Base-by-base conservation (phyloP, 2,113 vertebrate species). In the Chaetodon trifascialis region DNA sequence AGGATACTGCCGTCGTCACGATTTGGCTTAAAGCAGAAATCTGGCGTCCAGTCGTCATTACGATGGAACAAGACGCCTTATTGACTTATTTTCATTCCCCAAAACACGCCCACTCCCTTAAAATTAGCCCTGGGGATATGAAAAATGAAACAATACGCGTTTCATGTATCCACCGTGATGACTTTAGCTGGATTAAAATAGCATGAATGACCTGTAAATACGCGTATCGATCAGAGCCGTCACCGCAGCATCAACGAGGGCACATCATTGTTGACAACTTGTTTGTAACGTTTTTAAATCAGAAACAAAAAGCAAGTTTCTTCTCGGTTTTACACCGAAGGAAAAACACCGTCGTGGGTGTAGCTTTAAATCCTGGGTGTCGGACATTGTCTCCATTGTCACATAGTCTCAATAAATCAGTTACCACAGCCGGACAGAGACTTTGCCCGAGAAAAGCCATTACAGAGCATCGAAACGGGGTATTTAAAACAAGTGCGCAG, bases 91-190 rank as follows among this genome's bases (percentile, higher is more conserved):
- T 78, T 63, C 64, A n/a, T 71, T 62, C 77, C 30, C 30, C 54
- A 21, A 77, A 87, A 93, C 92, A 93, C 89, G 86, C 93, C 92
- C 91, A 92, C 90, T 79, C 55, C 62, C 58, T 63, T 59, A 71
- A 80, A 86, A 81, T 59, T 2, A 84, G 51, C 86, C 86, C 78
- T n/a, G 7, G 64, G 87, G 84, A 74, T 76, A 76, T 73, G 65
- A 21, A 88, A 93, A 91, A 88, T n/a, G 34, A 71, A 17, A 88
- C 77, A 79, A 77, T 59, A 80, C 44, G 58, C 7, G 4, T 76
- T 72, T 76, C 21, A 40, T 73, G 30, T 51, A 44, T 60, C 59
- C 46, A 12, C 4, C 2, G 3, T 63, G 16, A 74, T 21, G 8
- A 80, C 0, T 71, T 40, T 17, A 58, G 58, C 12, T 1, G 17